Evolutionary conservation across 2,888 invertebrate genomes (phyloP), one percentile per base, ranked within the genome.

Genomic region (Pammene fasciana): DNA sequence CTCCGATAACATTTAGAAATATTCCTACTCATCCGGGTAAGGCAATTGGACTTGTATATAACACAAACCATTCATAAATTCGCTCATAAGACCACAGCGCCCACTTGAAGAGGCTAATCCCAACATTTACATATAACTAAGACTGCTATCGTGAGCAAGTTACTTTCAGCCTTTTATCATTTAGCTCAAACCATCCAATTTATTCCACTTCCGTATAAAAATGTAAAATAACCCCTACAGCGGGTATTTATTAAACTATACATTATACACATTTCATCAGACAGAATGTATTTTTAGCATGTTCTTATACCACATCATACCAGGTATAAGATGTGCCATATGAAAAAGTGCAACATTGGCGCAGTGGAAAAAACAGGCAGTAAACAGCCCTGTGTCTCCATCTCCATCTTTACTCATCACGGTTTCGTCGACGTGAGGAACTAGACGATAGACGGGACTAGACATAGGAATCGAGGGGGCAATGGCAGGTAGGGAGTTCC

Each of bases 161-260:
- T 77, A 76, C 75, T 72, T 78, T 86, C 83, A 86, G 83, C 81
- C 86, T 85, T 84, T 65, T 65, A 77, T 75, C 75, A 75, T 5
- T 71, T 76, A 74, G 71, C 73, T 67, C 14, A 26, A 60, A 71
- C 71, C 11, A 7, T 45, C 50, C 43, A 43, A 68, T 60, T 45
- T 18, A 18, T 43, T 45, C 57, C 43, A 45, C 48, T 50, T 45
- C 11, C 26, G 41, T 26, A 45, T 57, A 50, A 48, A 59, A 48
- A 61, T 6, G 52, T 41, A 48, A 11, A 61, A 36, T 34, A 45
- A 34, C 45, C 7, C 26, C 59, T 36, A 56, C 14, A 38, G 14
- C 16, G 38, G 48, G 48, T 11, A 50, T 50, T 26, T 26, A 16
- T 16, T 3, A 48, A 46, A 48, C 8, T 50, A 18, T 50, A 5